Evolutionary conservation across 2,113 vertebrate genomes (phyloP).

Genomic region (Hypocryptadius cinnamomeus): DNA sequence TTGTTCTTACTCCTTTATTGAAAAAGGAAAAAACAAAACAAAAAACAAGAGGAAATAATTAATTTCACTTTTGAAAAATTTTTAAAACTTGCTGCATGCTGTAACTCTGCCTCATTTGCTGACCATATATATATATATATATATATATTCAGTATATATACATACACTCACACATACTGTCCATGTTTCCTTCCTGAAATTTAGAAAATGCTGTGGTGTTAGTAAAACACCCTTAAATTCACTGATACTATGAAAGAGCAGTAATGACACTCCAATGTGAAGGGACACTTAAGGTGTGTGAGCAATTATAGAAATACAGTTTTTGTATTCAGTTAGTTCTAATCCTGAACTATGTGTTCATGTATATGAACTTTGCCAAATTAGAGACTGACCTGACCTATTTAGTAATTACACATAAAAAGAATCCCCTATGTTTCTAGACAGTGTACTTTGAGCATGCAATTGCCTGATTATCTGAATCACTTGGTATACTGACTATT

Average conservation of each 20-base stretch:
- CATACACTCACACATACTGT: neutral
- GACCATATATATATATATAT: neutral
- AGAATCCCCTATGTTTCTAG: neutral
- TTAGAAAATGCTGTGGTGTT: neutral
- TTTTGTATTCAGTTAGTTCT: neutral
- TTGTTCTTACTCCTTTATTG: neutral
- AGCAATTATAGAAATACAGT: fast-evolving
- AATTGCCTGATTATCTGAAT: neutral
- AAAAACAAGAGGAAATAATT: neutral
- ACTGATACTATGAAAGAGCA: neutral
- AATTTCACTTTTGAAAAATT: neutral
- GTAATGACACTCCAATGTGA: neutral
- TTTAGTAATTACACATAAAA: neutral
- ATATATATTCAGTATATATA: neutral
- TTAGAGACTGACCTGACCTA: neutral
- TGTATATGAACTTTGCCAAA: neutral
- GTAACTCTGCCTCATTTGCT: neutral
- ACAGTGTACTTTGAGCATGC: neutral
- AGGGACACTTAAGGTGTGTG: neutral
- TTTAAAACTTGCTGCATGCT: neutral
- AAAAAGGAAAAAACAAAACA: neutral
- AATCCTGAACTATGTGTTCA: neutral
- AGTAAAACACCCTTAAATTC: neutral
- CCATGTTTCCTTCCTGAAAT: neutral
- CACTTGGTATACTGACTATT: neutral